Conservation (phyloP, 2,113 vertebrate species). For the Mesocricetus auratus region DNA sequence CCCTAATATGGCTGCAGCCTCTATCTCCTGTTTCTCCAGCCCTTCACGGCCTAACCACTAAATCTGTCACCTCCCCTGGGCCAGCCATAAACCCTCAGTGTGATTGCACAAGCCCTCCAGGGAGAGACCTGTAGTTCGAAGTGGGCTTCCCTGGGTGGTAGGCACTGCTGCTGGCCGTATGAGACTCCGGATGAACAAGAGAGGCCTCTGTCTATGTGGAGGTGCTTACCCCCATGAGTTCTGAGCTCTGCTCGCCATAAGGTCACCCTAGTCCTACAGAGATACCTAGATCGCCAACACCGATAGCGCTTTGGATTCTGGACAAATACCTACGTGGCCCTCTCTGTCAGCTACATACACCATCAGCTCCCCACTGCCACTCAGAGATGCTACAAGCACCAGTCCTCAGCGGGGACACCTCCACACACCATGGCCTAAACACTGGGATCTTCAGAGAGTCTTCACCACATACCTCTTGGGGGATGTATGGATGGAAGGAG, state of each 20-base stretch:
- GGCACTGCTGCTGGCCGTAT: neutral
- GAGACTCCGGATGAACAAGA: neutral
- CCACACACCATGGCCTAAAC: neutral
- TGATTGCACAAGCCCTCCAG: neutral
- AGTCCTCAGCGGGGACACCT: neutral
- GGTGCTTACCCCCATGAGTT: neutral
- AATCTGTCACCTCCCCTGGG: neutral
- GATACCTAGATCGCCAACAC: too few species aligned
- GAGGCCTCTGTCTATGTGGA: neutral
- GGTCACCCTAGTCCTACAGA: neutral
- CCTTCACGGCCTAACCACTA: neutral
- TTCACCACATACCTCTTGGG: neutral
- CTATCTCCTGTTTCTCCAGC: neutral
- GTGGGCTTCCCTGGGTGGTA: neutral
- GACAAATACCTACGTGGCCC: neutral
- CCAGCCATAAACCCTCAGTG: neutral
- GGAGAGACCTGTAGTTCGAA: neutral
- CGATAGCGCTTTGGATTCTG: neutral
- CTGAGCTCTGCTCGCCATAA: neutral
- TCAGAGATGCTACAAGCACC: neutral
- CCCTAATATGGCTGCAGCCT: neutral
- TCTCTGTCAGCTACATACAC: neutral
- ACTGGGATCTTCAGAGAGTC: neutral
- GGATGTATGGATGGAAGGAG: too few species aligned
- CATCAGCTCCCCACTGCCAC: neutral